Evolutionary conservation across 2,113 vertebrate species (phyloP), one percentile per base, ranked within the genome.

Genomic region (Bettongia penicillata): DNA sequence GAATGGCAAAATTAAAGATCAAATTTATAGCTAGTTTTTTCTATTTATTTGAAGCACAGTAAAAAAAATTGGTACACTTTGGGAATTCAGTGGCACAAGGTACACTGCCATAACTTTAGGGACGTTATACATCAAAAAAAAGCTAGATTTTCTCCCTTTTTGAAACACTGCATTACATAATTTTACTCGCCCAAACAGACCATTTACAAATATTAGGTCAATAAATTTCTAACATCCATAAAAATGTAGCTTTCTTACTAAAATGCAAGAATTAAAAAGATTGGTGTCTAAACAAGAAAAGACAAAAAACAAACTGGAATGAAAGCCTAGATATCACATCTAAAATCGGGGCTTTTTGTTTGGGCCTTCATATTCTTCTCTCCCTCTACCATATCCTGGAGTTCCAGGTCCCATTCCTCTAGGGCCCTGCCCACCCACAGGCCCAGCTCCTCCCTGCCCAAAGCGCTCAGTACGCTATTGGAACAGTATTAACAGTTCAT

Each of bases 291-390:
- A 99, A 99, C 98, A 99, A 98, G 98, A 98, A 97, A 99, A 98
- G 98, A 99, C 98, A 98, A 98, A 84, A 98, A 99, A 98, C 98
- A 98, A 98, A 99, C 98, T 99, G 98, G 98, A 99, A 98, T 98
- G 99, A 99, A 99, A 99, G 97, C 98, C 98, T 99, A 99, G 98
- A 99, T 98, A 98, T 98, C 99, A 98, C 98, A 96, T 99, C 99
- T 99, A 99, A 99, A 99, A 99, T 98, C 99, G 99, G 98, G 99
- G 98, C 98, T 99, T 99, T 99, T 99, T 99, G 99, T 99, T 98
- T 97, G 99, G 99, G 97, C 99, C 99, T 97, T 99, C 99, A 99
- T 99, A 99, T 98, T 99, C 99, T 99, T 99, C 99, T 97, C 99
- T 99, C 98, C 99, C 99, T 98, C 99, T 99, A 99, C 99, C 99